phyloP scores from a whole-genome alignment of 2,888 invertebrate species.

The Dicranocentrus wangi region DNA sequence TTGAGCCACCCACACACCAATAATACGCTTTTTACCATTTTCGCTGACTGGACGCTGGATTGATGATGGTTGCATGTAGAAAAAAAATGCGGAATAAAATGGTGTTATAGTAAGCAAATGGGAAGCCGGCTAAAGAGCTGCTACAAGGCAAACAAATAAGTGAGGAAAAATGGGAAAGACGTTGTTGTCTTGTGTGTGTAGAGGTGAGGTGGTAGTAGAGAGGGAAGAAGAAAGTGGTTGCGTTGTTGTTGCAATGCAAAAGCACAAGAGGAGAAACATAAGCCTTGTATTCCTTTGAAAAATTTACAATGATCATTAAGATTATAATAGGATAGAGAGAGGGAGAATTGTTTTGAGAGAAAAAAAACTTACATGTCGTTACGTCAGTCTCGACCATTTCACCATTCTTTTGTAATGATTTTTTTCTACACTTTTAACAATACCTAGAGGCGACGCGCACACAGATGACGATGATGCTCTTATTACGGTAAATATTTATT shows the following conservation, averaged over 20 bases:
- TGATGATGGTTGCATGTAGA: constrained; percentile 23
- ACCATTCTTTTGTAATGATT: constrained; percentile 67
- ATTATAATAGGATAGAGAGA: constrained; percentile 8
- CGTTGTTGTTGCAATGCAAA: not conserved
- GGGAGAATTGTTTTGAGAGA: not conserved
- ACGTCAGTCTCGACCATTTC: constrained; percentile 70
- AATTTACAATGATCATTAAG: constrained; percentile 15
- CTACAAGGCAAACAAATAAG: constrained; percentile 11
- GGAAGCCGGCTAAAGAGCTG: constrained; percentile 45
- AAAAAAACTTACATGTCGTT: constrained; percentile 43
- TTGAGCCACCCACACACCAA: constrained; percentile 63
- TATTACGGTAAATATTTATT: constrained; percentile 7
- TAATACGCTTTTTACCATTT: constrained; percentile 59
- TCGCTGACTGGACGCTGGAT: constrained; percentile 50
- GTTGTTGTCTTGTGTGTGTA: too few species aligned
- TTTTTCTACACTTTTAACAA: constrained; percentile 37
- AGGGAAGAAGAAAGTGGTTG: not conserved
- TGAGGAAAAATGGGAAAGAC: not conserved
- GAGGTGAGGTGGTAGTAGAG: too few species aligned
- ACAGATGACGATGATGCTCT: not conserved
- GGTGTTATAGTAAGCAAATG: constrained; percentile 22
- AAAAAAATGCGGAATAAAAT: constrained; percentile 47
- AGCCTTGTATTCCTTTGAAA: not conserved
- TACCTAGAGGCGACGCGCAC: constrained; percentile 6
- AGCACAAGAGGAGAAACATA: not conserved